phyloP scores from a whole-genome alignment of 2,888 invertebrate genomes.

The Periphyllus acericola region DNA sequence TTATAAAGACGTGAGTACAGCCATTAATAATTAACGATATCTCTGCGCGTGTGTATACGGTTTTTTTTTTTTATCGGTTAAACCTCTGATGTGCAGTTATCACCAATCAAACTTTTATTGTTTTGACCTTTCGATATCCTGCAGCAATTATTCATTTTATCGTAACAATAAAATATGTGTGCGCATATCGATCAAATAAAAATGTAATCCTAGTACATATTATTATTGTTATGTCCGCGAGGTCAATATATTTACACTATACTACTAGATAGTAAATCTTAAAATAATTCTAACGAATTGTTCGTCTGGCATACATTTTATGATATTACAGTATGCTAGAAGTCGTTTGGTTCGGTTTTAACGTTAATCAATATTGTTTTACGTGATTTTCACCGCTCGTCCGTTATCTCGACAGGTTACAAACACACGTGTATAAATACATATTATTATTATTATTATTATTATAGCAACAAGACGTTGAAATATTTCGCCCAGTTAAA shows the following conservation, averaged over 20 bases:
- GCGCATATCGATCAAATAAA: background rate
- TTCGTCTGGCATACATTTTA: background rate
- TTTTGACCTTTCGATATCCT: constrained; percentile 16
- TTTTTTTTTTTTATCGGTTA: background rate
- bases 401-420: background rate
- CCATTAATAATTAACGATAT: background rate
- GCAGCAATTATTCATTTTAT: constrained; percentile 36
- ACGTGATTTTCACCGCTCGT: background rate
- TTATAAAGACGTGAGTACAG: constrained; percentile 38
- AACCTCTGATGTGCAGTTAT: background rate
- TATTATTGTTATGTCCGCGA: background rate
- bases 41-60: background rate
- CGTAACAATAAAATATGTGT: constrained; percentile 4
- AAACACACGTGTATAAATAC: background rate
- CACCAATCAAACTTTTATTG: constrained; percentile 32
- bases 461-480: too few species aligned
- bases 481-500: background rate
- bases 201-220: background rate
- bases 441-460: background rate
- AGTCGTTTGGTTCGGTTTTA: background rate
- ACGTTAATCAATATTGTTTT: constrained; percentile 1
- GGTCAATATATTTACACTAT: constrained; percentile 22
- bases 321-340: too few species aligned
- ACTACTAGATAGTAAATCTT: constrained; percentile 23
- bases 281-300: background rate